Base-by-base conservation (phyloP, 2,888 invertebrate genomes). In the Heterodera filipjevi region DNA sequence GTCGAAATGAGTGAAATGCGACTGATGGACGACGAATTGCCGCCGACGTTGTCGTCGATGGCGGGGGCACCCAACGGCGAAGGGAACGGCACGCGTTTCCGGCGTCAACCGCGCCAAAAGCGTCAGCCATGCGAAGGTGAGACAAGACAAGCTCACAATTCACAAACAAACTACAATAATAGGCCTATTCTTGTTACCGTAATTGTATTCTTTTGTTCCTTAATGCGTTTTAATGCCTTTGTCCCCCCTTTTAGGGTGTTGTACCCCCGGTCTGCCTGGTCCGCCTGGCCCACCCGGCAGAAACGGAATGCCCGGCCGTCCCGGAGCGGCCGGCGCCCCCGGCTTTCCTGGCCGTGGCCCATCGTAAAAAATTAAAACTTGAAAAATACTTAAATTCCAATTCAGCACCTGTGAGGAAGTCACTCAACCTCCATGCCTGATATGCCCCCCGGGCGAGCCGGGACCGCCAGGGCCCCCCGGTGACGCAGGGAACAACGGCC, bases 311-410 rank as follows among this genome's bases (percentile, higher is more conserved):
- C 88, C 88, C 22, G 88, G 88, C 68, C 78, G 86, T n/a, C 88
- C 88, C n/a, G 88, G 88, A 75, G 87, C 87, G 49, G 87, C 88
- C 66, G 88, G 87, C 78, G 86, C 86, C 5, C 86, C 86, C 14
- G 88, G 89, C 66, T 89, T 89, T 84, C 89, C 89, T 19, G 89
- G 89, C 78, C 75, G 87, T 30, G 87, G 87, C 49, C 89, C 89
- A 81, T 88, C 88, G 82, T 84, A 77, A 79, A 80, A 70, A 30
- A 1, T 39, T 39, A 39, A 39, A 39, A 6, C 39, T 39, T n/a
- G n/a, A n/a, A 75, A 0, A 27, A 22, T n/a, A 27, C 33, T n/a
- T 27, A 74, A n/a, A n/a, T n/a, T n/a, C n/a, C 19, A 77, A 53
- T 81, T 81, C 74, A 85, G 85, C 27, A 81, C 88, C 53, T 88